phyloP scores from a whole-genome alignment of 2,113 vertebrate species.

The Halichoerus grypus region DNA sequence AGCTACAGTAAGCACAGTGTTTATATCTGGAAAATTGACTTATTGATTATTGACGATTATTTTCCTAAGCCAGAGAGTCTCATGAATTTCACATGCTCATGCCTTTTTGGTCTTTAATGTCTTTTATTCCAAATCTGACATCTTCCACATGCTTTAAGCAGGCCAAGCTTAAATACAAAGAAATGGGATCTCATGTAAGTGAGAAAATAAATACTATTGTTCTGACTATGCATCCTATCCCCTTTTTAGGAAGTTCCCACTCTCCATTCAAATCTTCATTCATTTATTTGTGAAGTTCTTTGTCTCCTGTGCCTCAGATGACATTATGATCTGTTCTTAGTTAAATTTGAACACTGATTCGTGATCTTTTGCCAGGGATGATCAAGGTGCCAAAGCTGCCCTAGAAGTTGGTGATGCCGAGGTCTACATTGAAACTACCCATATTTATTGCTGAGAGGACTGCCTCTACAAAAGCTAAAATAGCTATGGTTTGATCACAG shows the following conservation, averaged over 20 bases:
- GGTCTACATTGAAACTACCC: neutral
- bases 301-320: neutral
- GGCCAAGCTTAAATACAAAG: neutral
- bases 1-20: neutral
- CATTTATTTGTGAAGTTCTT: neutral
- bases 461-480: neutral
- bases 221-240: neutral
- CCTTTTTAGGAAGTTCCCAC: neutral
- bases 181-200: neutral
- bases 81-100: neutral
- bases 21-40: conserved; percentile 35
- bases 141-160: neutral
- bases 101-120: neutral
- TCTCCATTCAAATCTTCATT: neutral
- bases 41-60: conserved; percentile 56
- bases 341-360: neutral
- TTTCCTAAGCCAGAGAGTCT: conserved; percentile 18
- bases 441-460: neutral
- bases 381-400: neutral
- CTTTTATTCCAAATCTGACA: neutral
- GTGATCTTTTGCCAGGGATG: neutral
- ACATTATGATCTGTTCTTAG: neutral
- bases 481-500: neutral
- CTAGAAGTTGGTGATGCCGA: neutral
- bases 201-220: neutral